Conservation (phyloP, 2,113 vertebrate species). For the Xiphophorus maculatus region DNA sequence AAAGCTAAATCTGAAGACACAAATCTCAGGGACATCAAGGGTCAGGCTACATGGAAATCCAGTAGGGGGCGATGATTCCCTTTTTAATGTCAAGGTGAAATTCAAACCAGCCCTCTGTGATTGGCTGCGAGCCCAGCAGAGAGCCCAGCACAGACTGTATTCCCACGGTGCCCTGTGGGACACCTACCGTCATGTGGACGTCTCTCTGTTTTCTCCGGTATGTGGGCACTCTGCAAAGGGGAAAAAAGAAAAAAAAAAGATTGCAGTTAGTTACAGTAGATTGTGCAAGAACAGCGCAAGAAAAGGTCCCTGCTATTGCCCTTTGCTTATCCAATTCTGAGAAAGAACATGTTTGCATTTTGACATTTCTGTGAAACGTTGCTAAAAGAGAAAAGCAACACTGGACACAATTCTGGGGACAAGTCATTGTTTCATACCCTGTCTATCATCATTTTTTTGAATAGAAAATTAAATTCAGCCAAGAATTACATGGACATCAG, state of each 20-base stretch:
- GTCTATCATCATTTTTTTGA: not conserved
- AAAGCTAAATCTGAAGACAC: not conserved
- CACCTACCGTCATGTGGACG: constrained; percentile 81
- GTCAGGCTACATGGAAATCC: constrained; percentile 23
- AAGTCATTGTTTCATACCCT: not conserved
- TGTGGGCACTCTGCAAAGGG: constrained; percentile 79
- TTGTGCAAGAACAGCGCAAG: constrained; percentile 38
- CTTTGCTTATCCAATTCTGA: constrained; percentile 45
- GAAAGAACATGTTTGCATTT: constrained; percentile 49
- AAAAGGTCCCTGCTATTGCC: not conserved
- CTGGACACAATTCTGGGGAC: not conserved
- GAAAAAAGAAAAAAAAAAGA: constrained; percentile 5
- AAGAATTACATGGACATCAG: not conserved
- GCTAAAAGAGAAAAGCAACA: constrained; percentile 5
- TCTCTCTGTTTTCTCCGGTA: constrained; percentile 78
- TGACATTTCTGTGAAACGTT: constrained; percentile 30
- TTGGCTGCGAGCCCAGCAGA: constrained; percentile 54
- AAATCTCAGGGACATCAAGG: not conserved
- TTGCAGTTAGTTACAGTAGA: constrained; percentile 40
- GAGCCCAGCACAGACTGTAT: constrained; percentile 52
- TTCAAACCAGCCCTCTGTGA: constrained; percentile 33
- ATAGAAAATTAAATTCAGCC: not conserved
- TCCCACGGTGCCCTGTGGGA: constrained; percentile 66
- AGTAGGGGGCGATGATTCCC: constrained; percentile 60
- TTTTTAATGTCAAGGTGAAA: constrained; percentile 59